Percentiles rank a stretch among this genome's conserved stretches.
Evolutionary conservation across 2,888 invertebrate species (phyloP).

Genomic region (Andrena dorsata): DNA sequence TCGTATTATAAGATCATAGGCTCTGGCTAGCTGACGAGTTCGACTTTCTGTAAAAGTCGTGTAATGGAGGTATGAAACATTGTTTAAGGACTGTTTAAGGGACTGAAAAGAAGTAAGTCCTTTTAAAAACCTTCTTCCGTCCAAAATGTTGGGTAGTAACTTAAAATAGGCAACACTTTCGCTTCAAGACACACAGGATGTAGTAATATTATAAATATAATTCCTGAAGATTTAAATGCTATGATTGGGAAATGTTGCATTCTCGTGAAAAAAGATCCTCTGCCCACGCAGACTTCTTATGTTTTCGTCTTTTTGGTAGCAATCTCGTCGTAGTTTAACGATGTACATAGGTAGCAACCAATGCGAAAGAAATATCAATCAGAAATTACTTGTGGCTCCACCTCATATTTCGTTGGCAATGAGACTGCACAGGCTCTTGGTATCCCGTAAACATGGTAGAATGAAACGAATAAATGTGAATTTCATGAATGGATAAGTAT

Average conservation of each 20-base stretch:
- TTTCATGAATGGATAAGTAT: constrained; percentile 23
- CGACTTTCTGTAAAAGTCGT: not conserved
- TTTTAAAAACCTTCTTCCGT: constrained; percentile 35
- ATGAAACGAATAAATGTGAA: constrained; percentile 16
- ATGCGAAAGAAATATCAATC: not conserved
- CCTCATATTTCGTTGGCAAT: not conserved
- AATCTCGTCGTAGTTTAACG: no score
- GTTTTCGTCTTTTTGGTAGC: no score
- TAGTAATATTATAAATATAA: not conserved
- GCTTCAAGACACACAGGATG: not conserved
- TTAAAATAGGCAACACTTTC: not conserved
- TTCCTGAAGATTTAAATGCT: no score
- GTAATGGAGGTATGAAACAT: not conserved
- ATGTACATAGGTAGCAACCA: no score
- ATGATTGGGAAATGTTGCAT: no score
- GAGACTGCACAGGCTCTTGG: not conserved
- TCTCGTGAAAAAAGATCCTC: no score
- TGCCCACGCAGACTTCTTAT: no score
- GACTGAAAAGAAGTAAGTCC: constrained; percentile 18
- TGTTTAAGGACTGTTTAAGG: constrained; percentile 10
- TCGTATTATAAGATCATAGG: no score
- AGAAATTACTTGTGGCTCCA: not conserved
- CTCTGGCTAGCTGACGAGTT: not conserved
- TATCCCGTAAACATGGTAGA: constrained; percentile 1
- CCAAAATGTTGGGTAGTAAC: constrained; percentile 37